Base-by-base conservation (phyloP, 37 sponge, comb jelly and placozoan genomes). In the Chondrilla cf. caribensis region DNA sequence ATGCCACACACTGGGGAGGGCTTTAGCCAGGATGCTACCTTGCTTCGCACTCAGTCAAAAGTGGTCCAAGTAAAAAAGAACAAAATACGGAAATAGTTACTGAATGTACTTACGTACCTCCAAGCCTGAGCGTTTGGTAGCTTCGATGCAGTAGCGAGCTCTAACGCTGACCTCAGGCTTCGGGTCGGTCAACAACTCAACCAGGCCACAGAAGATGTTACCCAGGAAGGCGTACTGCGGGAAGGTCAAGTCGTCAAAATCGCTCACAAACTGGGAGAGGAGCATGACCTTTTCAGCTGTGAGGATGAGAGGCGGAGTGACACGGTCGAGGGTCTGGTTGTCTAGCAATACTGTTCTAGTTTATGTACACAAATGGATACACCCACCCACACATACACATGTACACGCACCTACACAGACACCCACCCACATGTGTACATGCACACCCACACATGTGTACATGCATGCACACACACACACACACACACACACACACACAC, bases 121-220 rank as follows among this genome's bases (percentile, higher is more conserved):
- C 0, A 73, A n/a, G 2, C 44, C 43, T 2, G 11, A n/a, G 42
- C 2, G 17, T 6, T 39, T 40, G 2, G 76, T 24, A 19, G 38
- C 36, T 43, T 73, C 44, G 2, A 73, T 73, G 44, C 76, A 73
- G 76, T 73, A 73, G 7, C 76, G 41, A 6, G 76, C 44, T 17
- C 76, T 37, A 11, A 73, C 44, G 7, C 76, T 73, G 41, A 73
- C 76, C 36, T 73, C 76, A 19, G 41, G 24, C 76, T 73, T 73
- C 25, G 25, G 31, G 44, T 73, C 76, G 11, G 24, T 18, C 25
- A 73, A 19, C 36, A 73, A n/a, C 24, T n/a, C 76, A 73, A 73
- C 24, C 41, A 73, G n/a, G 24, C 36, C 17, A 38, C 76, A 73
- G 76, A 73, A 73, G 76, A 32, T 36, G 44, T 73, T n/a, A 2